phyloP scores from a whole-genome alignment of 2,797 vertebrate genomes.

The Siniperca undulata region DNA sequence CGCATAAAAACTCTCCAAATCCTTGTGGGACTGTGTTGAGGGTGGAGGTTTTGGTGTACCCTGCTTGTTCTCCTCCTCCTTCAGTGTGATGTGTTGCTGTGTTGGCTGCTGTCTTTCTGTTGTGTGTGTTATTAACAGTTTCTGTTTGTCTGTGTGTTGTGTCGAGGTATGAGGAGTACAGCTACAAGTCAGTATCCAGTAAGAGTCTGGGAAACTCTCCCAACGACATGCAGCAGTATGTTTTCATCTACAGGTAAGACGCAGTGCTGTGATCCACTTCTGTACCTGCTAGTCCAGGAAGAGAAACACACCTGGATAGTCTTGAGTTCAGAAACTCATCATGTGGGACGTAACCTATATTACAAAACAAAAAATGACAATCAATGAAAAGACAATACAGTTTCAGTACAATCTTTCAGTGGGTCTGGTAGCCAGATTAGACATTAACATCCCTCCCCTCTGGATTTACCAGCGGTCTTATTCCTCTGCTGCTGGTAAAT shows the following conservation, averaged over 20 bases:
- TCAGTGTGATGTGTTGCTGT: background rate
- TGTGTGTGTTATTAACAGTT: background rate
- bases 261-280: fast-evolving
- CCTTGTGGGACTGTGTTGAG: background rate
- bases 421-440: too few species aligned
- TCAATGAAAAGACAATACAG: background rate
- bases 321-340: too few species aligned
- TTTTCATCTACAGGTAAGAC: slow-evolving; percentile 78
- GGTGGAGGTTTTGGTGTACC: background rate
- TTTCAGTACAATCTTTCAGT: too few species aligned
- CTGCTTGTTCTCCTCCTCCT: background rate
- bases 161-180: slow-evolving; percentile 59
- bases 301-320: background rate
- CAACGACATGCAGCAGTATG: slow-evolving; percentile 63
- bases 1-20: background rate
- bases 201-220: slow-evolving; percentile 51
- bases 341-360: background rate
- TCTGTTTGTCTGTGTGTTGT: slow-evolving; percentile 30
- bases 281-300: too few species aligned
- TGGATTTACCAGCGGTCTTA: background rate
- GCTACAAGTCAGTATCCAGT: slow-evolving; percentile 51
- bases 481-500: background rate
- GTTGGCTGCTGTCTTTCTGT: background rate
- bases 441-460: too few species aligned
- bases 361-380: too few species aligned